Evolutionary conservation across 2,797 vertebrate species (phyloP), one percentile per base, ranked within the genome.

Genomic region (Leucoraja ocellata): DNA sequence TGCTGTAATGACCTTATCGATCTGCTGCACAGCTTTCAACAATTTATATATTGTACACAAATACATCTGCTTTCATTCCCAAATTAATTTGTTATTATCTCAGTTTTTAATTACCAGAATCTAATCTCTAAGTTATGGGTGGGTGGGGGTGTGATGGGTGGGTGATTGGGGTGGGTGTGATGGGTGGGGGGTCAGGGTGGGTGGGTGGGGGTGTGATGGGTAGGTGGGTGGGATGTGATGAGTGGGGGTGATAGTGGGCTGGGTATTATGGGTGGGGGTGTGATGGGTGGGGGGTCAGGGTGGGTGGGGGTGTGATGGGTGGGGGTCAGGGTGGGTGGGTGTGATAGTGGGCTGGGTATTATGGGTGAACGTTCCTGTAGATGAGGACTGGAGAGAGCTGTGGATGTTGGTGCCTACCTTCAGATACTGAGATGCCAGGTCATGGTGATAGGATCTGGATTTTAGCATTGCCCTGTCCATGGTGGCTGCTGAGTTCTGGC

Each of bases 381-480:
- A 18, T 32, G 84, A 36, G 36, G n/a, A n/a, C 68, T 16, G n/a
- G 84, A 36, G 68, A 88, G 14, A 65, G 16, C 28, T 0, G 61
- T 88, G 28, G 96, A 93, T 96, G 94, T 92, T 54, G 28, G 39
- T 95, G 95, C 97, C 95, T 94, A 99, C 99, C 97, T 99, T 98
- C 94, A 99, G 97, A 95, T 98, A 99, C 95, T 99, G 98, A 96
- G 98, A 98, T 95, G 98, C 97, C 93, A 99, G 96, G 94, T 99
- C 98, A 95, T 99, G 98, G 94, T 99, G 98, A 96, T 98, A 99
- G 94, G 99, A 99, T 96, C 98, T 99, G 95, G 99, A 99, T 95
- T 99, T 99, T 93, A 99, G 97, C 96, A 99, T 97, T 93, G 98
- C 98, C 95, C 98, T 98, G 95, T 99, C 99, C 32, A 99, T 98